Percentiles rank a stretch among this genome's conserved stretches.
Conservation (phyloP, 1,140 invertebrate species). For the silkworm (Bombyx mori) region ASM3026992v2 NC_085111.1:5382501-5383000, state of each 20-base stretch:
- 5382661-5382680: too few species aligned
- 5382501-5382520: constrained; percentile 46
- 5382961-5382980: too few species aligned
- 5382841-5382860: constrained; percentile 56
- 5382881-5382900: constrained; percentile 50
- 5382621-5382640: too few species aligned
- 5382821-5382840: constrained; percentile 36
- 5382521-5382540: constrained; percentile 53
- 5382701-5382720: constrained; percentile 65
- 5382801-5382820: constrained; percentile 39
- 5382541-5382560: constrained; percentile 51
- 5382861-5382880: constrained; percentile 59
- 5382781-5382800: constrained; percentile 37
- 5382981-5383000: too few species aligned
- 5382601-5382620: neutral
- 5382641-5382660: too few species aligned
- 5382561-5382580: neutral
- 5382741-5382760: constrained; percentile 56
- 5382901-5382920: constrained; percentile 67
- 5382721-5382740: constrained; percentile 70
- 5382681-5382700: constrained; percentile 66
- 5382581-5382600: too few species aligned
- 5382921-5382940: constrained; percentile 13
- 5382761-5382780: constrained; percentile 47
- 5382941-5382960: too few species aligned